Evolutionary conservation across 2,113 vertebrate species (phyloP).

Genomic region (Bufo gargarizans): DNA sequence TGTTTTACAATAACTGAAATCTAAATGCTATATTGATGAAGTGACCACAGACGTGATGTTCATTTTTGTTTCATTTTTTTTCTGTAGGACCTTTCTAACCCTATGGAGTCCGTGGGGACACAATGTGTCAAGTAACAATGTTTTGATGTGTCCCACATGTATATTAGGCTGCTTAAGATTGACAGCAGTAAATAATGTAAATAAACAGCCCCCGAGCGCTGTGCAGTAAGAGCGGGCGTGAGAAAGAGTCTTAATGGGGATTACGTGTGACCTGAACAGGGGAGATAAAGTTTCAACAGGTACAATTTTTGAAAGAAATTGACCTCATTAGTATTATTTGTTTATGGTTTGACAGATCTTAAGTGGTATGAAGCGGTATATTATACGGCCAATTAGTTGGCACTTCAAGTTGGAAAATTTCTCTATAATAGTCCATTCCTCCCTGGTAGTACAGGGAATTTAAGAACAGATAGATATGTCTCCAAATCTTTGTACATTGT

Average conservation of each 20-base stretch:
- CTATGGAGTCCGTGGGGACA: not conserved
- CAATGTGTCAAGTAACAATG: slow-evolving; percentile 18
- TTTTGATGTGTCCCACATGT: slow-evolving; percentile 13
- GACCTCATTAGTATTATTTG: not conserved
- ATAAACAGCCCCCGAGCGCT: not conserved
- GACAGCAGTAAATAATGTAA: slow-evolving; percentile 32
- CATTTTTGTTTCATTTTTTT: not conserved
- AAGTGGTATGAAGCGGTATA: no score
- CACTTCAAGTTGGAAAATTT: not conserved
- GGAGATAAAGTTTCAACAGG: not conserved
- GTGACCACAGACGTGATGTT: not conserved
- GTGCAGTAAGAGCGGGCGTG: not conserved
- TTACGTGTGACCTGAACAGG: not conserved
- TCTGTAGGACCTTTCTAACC: slow-evolving; percentile 13
- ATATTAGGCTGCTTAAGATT: slow-evolving; percentile 14
- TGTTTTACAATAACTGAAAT: not conserved
- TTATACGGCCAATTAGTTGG: not conserved
- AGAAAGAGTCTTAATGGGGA: not conserved
- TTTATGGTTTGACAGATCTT: no score
- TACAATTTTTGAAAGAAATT: not conserved
- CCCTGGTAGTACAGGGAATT: not conserved
- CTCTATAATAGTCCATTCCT: not conserved
- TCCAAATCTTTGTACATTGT: no score
- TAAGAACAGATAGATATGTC: not conserved
- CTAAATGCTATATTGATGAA: not conserved